Conservation (phyloP, 2,113 vertebrate species). For the Psettodes erumei region DNA sequence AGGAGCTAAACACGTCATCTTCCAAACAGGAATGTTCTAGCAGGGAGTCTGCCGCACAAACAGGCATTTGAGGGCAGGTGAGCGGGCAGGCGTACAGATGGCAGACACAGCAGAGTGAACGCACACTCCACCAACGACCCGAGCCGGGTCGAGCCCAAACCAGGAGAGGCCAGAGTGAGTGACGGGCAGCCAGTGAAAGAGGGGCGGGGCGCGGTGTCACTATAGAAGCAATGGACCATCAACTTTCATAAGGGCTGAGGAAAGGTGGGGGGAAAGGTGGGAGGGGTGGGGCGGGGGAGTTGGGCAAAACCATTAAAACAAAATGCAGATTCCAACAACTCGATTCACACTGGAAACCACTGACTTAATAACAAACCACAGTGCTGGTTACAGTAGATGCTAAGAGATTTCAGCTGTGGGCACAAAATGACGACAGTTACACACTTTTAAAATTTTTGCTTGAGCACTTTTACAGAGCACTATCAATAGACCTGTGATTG, state of each 20-base stretch:
- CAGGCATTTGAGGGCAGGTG: constrained; percentile 84
- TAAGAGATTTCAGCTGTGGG: constrained; percentile 83
- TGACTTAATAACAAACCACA: constrained; percentile 83
- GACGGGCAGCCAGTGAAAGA: constrained; percentile 55
- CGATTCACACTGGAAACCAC: constrained; percentile 83
- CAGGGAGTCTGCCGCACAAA: constrained; percentile 70
- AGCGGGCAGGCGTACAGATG: constrained; percentile 52
- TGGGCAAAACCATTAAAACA: constrained; percentile 67
- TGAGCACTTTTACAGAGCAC: constrained; percentile 87
- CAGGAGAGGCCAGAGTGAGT: constrained; percentile 43
- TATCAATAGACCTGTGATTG: constrained; percentile 86
- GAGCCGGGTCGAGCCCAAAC: constrained; percentile 27
- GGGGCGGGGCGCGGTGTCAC: constrained; percentile 22
- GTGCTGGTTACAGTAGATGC: constrained; percentile 84
- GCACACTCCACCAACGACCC: constrained; percentile 24
- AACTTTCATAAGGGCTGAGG: constrained; percentile 67
- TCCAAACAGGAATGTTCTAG: constrained; percentile 77
- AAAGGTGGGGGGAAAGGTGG: constrained; percentile 56
- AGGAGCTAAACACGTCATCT: constrained; percentile 71
- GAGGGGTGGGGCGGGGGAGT: too few relatives aligned
- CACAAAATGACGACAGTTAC: constrained; percentile 85
- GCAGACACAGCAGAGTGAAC: constrained; percentile 74
- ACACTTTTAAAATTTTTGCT: constrained; percentile 83
- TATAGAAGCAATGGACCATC: constrained; percentile 68
- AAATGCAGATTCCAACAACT: constrained; percentile 82